Base-by-base conservation (phyloP, 2,113 vertebrate genomes). In the Thunnus maccoyii region DNA sequence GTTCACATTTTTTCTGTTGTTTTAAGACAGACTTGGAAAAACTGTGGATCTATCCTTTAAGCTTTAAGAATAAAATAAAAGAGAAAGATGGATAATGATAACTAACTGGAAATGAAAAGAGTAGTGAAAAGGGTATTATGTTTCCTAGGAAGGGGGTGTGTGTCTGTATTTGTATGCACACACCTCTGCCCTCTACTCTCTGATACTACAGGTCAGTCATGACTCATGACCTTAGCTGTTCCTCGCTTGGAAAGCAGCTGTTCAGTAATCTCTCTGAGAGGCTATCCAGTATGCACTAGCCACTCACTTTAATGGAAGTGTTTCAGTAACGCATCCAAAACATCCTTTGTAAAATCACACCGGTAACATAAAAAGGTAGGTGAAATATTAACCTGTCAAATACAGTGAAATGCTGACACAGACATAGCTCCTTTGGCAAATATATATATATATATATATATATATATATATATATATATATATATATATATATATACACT, bases 251-350 rank as follows among this genome's bases (percentile, higher is more conserved):
- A 82, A 85, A 83, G 66, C 87, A 94, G 92, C 92, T 92, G 89
- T 85, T 91, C 82, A 84, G 87, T 92, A 93, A 94, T 95, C 85
- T 91, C 74, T 89, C 88, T 93, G 91, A 95, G 80, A 95, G 93
- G 86, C 81, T 80, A 86, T 88, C 75, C 77, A 66, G 27, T 73
- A 20, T 15, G n/a, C 80, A 84, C 65, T 0, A 47, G 83, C 82
- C 82, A 84, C 57, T 86, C 85, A 52, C 86, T 81, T 41, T 94
- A 94, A 94, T 88, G 89, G 76, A 91, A 93, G 86, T 84, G 79
- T 91, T 91, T 92, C 70, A 87, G 72, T 86, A 83, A 92, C 90
- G 74, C 87, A 72, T 58, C 70, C 73, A 82, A 85, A 91, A 87
- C 78, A 83, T 78, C 17, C 75, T 83, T 67, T 61, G 46, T n/a